A percentile compares a stretch with the other conserved stretches of the same genome.
phyloP scores from a whole-genome alignment of 2,797 vertebrate genomes.

The Saxicola maurus region DNA sequence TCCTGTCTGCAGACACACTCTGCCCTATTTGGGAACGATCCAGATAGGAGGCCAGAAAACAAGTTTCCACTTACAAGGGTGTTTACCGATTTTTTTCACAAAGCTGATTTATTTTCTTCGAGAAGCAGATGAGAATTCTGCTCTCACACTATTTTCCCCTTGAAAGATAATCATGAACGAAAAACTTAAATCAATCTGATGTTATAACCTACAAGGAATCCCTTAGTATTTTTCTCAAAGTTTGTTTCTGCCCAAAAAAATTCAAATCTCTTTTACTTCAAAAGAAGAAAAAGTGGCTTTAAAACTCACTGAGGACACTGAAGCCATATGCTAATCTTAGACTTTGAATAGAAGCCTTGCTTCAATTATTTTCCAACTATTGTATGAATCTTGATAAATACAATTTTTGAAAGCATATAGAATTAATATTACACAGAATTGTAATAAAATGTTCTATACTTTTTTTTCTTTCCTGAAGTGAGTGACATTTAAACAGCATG shows the following conservation, averaged over 20 bases:
- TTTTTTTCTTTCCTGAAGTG: neutral
- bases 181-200: neutral
- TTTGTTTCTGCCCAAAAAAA: neutral
- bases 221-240: neutral
- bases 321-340: neutral
- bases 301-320: neutral
- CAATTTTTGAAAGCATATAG: neutral
- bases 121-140: neutral
- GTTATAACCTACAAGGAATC: neutral
- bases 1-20: neutral
- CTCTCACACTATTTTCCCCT: neutral
- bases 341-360: neutral
- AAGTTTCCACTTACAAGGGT: neutral
- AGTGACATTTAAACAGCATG: neutral
- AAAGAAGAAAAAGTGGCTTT: neutral
- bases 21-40: slow-evolving; percentile 8
- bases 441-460: neutral
- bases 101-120: neutral
- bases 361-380: neutral
- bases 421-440: neutral
- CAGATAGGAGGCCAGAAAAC: neutral
- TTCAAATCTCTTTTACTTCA: neutral
- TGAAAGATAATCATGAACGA: neutral
- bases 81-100: neutral
- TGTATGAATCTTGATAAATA: neutral